Conservation (phyloP, 2,888 invertebrate species). For the Standfussiana lucernea region DNA sequence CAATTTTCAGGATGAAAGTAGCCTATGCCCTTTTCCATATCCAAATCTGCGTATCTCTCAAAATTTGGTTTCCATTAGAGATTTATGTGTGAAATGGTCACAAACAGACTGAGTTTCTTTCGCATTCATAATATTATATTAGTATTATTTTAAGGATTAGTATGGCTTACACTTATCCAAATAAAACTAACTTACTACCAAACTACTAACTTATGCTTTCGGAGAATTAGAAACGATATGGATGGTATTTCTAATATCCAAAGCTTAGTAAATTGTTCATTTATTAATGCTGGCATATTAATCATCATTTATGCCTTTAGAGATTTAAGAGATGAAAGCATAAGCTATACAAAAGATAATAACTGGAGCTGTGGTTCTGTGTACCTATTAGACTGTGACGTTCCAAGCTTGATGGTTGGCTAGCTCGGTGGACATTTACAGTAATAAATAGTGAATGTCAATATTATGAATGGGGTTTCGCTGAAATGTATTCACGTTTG, state of each 20-base stretch:
- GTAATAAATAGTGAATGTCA: conserved; percentile 1
- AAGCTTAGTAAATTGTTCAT: neutral
- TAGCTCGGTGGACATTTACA: neutral
- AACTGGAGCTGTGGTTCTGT: neutral
- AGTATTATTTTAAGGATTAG: neutral
- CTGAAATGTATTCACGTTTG: too few relatives aligned
- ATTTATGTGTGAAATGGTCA: too few relatives aligned
- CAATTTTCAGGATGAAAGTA: too few relatives aligned
- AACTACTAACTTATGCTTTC: neutral
- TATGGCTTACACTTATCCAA: neutral
- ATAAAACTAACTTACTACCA: too few relatives aligned
- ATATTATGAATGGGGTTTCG: neutral
- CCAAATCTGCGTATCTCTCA: too few relatives aligned
- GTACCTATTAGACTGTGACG: conserved; percentile 17
- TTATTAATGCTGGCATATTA: neutral
- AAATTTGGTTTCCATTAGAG: too few relatives aligned
- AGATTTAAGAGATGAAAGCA: neutral
- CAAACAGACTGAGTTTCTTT: neutral
- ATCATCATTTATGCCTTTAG: neutral
- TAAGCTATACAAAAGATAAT: neutral
- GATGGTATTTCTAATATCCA: neutral
- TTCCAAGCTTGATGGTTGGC: neutral
- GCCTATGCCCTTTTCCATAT: too few relatives aligned
- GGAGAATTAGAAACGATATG: neutral
- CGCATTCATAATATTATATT: neutral